These are phyloP conservation scores for Serilophus lunatus DNA, from an alignment of 2,113 vertebrate species.

Conservation along the genomic window DNA sequence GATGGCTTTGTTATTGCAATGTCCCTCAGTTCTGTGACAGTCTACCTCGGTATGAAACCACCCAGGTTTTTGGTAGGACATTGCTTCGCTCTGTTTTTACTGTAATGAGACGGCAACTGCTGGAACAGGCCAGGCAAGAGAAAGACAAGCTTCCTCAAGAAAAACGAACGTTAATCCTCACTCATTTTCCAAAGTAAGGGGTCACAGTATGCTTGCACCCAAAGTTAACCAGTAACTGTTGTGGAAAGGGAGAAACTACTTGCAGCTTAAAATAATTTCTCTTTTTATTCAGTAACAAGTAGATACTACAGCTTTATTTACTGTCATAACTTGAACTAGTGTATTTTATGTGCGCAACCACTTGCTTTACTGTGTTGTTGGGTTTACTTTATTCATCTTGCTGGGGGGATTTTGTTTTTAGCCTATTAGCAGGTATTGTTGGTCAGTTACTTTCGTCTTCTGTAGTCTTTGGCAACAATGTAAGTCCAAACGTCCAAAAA, in stretches of 20 bases:
- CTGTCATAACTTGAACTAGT: background rate
- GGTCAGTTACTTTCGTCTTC: background rate
- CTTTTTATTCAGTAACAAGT: background rate
- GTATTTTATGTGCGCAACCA: background rate
- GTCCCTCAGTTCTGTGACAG: conserved; percentile 99
- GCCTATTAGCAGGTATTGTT: background rate
- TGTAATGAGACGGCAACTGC: conserved; percentile 92
- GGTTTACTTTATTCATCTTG: background rate
- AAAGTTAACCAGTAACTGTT: background rate
- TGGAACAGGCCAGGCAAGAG: conserved; percentile 95
- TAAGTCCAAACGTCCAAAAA: background rate
- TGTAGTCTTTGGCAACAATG: background rate
- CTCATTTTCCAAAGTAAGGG: conserved; percentile 97
- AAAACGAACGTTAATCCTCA: conserved; percentile 97
- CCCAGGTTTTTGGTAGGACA: conserved; percentile 94
- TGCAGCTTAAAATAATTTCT: background rate
- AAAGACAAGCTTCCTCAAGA: conserved; percentile 97
- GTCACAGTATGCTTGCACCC: background rate
- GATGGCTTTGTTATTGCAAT: conserved; percentile 98
- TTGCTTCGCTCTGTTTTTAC: conserved; percentile 94
- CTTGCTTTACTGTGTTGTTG: background rate
- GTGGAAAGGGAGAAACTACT: background rate
- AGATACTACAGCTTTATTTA: background rate
- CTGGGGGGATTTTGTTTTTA: background rate
- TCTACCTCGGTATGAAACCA: conserved; percentile 93